Base-by-base conservation (phyloP, 2,797 vertebrate genomes). In the Bucorvus abyssinicus region DNA sequence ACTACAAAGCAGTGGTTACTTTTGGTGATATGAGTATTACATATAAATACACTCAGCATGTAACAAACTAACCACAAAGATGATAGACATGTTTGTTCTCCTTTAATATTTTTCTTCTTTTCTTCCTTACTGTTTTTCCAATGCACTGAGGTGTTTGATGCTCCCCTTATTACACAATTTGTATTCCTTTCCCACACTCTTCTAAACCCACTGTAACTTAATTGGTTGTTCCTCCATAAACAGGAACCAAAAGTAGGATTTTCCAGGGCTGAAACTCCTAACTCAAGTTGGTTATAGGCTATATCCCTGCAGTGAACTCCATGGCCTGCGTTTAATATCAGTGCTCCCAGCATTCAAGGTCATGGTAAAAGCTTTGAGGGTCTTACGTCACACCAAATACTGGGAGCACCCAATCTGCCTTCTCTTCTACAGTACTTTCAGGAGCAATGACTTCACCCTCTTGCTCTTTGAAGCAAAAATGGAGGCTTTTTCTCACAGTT, bases 31-130 rank as follows among this genome's bases (percentile, higher is more conserved):
- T 30, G 82, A 94, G 70, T 84, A 80, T 94, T 95, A 82, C 69
- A 79, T 55, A 95, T 76, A 96, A 91, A 91, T 84, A 80, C 40
- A 95, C 94, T 87, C 95, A 95, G 81, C 56, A 84, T 86, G 80
- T 69, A 95, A 86, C 56, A 89, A 89, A 70, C 89, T 90, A 68
- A 86, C 87, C 40, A 69, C 64, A 77, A 89, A 79, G 70, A 87
- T 84, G 80, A 93, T 17, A 90, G 87, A 69, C 42, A 45, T 55
- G 52, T 87, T 96, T 88, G 32, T 77, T 91, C 63, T 81, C 36
- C 44, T 78, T 80, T 80, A 32, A 42, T 83, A 78, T 94, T 83
- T 89, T 87, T 55, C 60, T 36, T 10, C 15, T 92, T 40, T 76
- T 68, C 57, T 84, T 94, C 70, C 75, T 78, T 63, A 90, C 29